phyloP scores from a whole-genome alignment of 2,113 vertebrate genomes.

The Dipodomys spectabilis region DNA sequence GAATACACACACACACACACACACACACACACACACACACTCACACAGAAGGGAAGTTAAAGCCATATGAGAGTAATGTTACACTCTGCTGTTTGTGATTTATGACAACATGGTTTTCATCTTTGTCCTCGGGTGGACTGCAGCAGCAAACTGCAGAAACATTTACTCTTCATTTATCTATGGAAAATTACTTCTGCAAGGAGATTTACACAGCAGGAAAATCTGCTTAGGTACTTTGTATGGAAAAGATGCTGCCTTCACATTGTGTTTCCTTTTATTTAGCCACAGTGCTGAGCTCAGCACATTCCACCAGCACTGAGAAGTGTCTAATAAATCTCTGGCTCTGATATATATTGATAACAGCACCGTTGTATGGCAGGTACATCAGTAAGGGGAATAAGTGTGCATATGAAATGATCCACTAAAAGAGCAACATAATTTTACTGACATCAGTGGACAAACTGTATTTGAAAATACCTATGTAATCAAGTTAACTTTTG shows the following conservation, averaged over 20 bases:
- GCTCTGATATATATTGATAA: neutral
- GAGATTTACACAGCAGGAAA: conserved; percentile 36
- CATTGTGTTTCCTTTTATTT: conserved; percentile 14
- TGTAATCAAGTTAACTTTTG: neutral
- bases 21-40: accelerated
- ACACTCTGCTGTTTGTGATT: neutral
- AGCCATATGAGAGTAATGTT: neutral
- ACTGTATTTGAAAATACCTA: neutral
- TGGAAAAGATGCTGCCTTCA: neutral
- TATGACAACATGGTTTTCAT: conserved; percentile 1
- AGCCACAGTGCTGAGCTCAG: neutral
- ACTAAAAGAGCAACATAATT: neutral
- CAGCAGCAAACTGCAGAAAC: neutral
- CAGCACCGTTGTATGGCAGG: neutral
- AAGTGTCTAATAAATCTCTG: conserved; percentile 41
- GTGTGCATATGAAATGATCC: conserved; percentile 3
- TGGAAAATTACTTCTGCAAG: conserved; percentile 43
- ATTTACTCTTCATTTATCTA: conserved; percentile 32
- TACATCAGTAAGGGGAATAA: neutral
- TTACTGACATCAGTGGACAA: neutral
- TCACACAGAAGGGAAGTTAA: too few relatives aligned
- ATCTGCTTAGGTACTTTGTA: conserved; percentile 8
- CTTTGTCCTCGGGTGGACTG: neutral
- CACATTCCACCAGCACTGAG: neutral
- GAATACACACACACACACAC: accelerated